Conservation (phyloP, 2,797 vertebrate genomes). For the Argya squamiceps region DNA sequence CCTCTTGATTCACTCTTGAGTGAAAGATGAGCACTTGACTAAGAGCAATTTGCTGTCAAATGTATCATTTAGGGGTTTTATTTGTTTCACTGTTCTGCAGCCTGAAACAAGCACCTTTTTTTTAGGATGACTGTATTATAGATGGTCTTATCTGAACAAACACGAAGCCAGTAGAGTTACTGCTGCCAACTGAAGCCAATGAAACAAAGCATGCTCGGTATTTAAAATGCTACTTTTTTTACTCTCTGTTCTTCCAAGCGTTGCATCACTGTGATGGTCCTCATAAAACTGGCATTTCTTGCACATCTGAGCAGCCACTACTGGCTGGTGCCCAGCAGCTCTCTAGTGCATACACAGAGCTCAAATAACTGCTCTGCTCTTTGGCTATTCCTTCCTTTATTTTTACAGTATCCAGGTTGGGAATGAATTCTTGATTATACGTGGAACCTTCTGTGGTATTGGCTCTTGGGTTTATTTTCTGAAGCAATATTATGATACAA, state of each 20-base stretch:
- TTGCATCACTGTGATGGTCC: constrained; percentile 72
- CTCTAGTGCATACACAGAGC: constrained; percentile 61
- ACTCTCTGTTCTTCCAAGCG: constrained; percentile 42
- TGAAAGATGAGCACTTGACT: not conserved
- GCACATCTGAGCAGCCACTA: constrained; percentile 65
- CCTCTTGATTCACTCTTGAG: not conserved
- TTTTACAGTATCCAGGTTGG: not conserved
- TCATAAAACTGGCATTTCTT: constrained; percentile 5
- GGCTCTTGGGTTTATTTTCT: constrained; percentile 38
- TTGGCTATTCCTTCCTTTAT: not conserved
- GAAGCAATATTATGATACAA: constrained; percentile 68
- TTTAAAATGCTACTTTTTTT: not conserved
- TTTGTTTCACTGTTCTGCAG: not conserved
- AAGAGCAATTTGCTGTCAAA: not conserved
- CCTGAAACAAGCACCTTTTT: constrained; percentile 31
- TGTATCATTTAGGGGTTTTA: not conserved
- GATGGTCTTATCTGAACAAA: not conserved
- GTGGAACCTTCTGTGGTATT: not conserved
- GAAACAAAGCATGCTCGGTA: not conserved
- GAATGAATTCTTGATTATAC: not conserved
- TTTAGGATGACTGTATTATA: constrained; percentile 17
- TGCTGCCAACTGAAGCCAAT: not conserved
- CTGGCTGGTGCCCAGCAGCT: constrained; percentile 73
- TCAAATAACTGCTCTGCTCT: not conserved
- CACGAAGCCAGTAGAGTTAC: not conserved